Base-by-base conservation (phyloP, 92 coral and sea anemone genomes). In the Parazoanthus darwini region DNA sequence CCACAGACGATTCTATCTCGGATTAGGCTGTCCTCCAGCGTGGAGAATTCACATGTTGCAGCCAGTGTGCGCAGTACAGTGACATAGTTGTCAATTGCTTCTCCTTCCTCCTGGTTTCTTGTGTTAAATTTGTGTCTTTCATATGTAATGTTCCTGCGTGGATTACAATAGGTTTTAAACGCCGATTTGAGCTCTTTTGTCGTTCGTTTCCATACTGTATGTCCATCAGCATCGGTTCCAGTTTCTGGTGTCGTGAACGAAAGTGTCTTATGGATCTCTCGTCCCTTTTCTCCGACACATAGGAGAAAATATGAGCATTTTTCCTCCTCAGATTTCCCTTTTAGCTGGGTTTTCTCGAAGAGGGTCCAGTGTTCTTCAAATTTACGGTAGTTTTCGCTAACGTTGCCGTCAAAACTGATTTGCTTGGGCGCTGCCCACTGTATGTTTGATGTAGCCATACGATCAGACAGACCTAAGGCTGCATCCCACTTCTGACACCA, bases 361-460 rank as follows among this genome's bases (percentile, higher is more conserved):
- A 91, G 86, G 15, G 42, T 54, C 91, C 91, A 91, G 68, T 91
- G 93, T 58, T 91, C 88, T 56, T 70, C 91, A 76, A 81, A 88
- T 37, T 75, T 90, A 26, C 90, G 90, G 74, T 63, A 90, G 86
- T 90, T 90, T 59, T 87, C 88, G 68, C 91, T 81, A 43, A 91
- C 88, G 80, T 88, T 90, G 70, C 87, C 92, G 37, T 90, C 90
- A 38, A 90, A 87, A 44, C 43, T 29, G 74, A 80, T 8, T 72
- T 54, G 85, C 58, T 79, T 90, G 74, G 92, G 90, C 46, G 90
- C 92, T 58, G 92, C 89, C 92, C 92, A 86, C 71, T 79, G 89
- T 23, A 90, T 36, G 73, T 42, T 86, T 9, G 78, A 46, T 5
- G 90, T 78, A 20, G 90, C 90, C 92, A 80, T 86, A 7, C 42